Evolutionary conservation across 2,888 invertebrate species (phyloP).

Genomic region (Acronicta psi): DNA sequence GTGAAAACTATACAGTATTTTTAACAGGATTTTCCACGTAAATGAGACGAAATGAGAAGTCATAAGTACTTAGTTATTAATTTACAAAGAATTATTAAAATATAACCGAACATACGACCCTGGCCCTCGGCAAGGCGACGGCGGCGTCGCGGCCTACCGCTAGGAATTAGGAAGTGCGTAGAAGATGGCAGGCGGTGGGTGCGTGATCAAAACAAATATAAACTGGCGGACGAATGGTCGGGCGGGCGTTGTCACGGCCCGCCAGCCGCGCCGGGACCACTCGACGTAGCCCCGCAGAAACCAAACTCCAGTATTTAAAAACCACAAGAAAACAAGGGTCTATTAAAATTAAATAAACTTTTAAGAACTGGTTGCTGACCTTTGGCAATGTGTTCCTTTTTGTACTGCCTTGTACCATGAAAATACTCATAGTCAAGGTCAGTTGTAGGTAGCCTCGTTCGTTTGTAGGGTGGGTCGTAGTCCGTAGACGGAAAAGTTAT

Average conservation of each 20-base stretch:
- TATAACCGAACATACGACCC: slow-evolving; percentile 52
- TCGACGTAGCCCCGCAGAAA: slow-evolving; percentile 6
- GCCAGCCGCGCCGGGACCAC: slow-evolving; percentile 23
- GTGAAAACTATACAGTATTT: slow-evolving; percentile 17
- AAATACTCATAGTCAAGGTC: slow-evolving; percentile 8
- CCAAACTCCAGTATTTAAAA: slow-evolving; percentile 3
- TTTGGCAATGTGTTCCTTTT: slow-evolving; percentile 15
- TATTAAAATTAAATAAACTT: slow-evolving; percentile 24
- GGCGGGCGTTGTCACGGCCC: slow-evolving; percentile 64
- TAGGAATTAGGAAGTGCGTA: slow-evolving; percentile 72
- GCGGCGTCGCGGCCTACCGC: slow-evolving; percentile 47
- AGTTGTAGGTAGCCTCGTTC: not conserved
- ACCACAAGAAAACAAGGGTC: not conserved
- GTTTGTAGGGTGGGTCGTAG: not conserved
- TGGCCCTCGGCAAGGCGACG: slow-evolving; percentile 56
- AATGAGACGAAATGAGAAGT: slow-evolving; percentile 16
- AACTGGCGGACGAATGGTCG: slow-evolving; percentile 59
- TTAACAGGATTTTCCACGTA: slow-evolving; percentile 9
- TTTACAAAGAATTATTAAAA: slow-evolving; percentile 43
- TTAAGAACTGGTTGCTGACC: slow-evolving; percentile 6
- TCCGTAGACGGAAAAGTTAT: not conserved
- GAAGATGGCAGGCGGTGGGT: slow-evolving; percentile 64
- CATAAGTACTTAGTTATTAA: slow-evolving; percentile 23
- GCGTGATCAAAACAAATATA: slow-evolving; percentile 80
- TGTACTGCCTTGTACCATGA: not conserved